These are phyloP conservation scores for Pseudeuparius sepicola DNA, from an alignment of 2,888 invertebrate species.

Conservation along the genomic window DNA sequence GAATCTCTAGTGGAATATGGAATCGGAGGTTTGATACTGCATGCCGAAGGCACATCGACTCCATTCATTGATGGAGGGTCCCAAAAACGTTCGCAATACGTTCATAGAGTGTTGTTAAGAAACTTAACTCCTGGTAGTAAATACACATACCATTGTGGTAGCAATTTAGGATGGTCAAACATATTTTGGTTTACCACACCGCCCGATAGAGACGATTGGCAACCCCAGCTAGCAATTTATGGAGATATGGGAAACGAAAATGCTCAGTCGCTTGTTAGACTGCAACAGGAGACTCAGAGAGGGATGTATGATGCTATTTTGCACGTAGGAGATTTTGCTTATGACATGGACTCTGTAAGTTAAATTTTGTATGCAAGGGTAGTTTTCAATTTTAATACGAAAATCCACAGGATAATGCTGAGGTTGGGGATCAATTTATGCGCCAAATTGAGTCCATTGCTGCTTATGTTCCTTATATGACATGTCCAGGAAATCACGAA, in stretches of 20 bases:
- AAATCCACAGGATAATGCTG: conserved; percentile 62
- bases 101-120: conserved; percentile 61
- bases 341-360: conserved; percentile 72
- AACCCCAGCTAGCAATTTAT: conserved; percentile 73
- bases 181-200: conserved; percentile 66
- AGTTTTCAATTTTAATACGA: too few relatives aligned
- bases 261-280: conserved; percentile 71
- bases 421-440: conserved; percentile 89
- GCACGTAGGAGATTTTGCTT: conserved; percentile 93
- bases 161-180: conserved; percentile 71
- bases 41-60: conserved; percentile 46
- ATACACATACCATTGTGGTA: conserved; percentile 74
- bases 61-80: conserved; percentile 68
- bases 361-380: too few relatives aligned
- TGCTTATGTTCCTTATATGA: conserved; percentile 85
- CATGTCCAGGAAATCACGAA: conserved; percentile 89
- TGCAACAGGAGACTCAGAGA: conserved; percentile 75
- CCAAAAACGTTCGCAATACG: conserved; percentile 55
- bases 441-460: conserved; percentile 82
- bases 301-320: conserved; percentile 76
- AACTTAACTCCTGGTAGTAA: conserved; percentile 51
- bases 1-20: conserved; percentile 69
- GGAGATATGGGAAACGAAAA: conserved; percentile 94
- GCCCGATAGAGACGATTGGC: conserved; percentile 59
- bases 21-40: conserved; percentile 46